Evolutionary conservation across 2,797 vertebrate species (phyloP), one percentile per base, ranked within the genome.

Genomic region (Dipus sagitta): DNA sequence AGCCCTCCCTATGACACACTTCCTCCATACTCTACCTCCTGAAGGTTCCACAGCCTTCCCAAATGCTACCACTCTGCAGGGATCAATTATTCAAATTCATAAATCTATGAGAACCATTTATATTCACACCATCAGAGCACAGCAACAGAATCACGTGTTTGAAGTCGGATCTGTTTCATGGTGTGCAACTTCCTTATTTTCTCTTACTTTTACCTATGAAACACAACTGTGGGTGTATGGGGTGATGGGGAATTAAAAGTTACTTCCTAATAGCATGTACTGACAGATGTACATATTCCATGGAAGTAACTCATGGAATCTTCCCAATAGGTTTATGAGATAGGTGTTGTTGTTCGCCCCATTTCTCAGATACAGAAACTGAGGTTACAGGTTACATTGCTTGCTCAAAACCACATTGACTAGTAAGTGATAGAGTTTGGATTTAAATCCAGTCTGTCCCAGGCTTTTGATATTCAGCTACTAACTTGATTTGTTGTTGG

Each of bases 331-430:
- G 15, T 18, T 60, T 75, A 2, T 24, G 47, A 86, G 23, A 6
- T 20, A 21, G 47, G 15, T 6, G 6, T 8, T 23, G 14, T 65
- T 47, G 17, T 38, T 54, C 2, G 24, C 42, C n/a, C 71, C 84
- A 52, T 85, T 65, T 58, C 68, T 92, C 74, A 81, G 42, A 62
- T 75, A 68, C 2, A 32, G 70, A 89, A 79, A 92, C 74, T 54
- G 80, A 95, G 52, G 70, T 13, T 64, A 58, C 54, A 78, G 15
- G 32, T 81, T 68, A 67, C n/a, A 5, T 38, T 17, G 30, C 34
- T 91, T 92, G 64, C 5, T 34, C n/a, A 21, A 28, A 32, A 30
- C 84, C 18, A n/a, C 54, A 74, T 1, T 87, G 54, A 3, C 32
- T 92, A 20, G 60, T 23, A 18, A 74, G 13, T 68, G 20, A 38